Evolutionary conservation across 2,113 vertebrate genomes (phyloP).

Genomic region (Carettochelys insculpta): DNA sequence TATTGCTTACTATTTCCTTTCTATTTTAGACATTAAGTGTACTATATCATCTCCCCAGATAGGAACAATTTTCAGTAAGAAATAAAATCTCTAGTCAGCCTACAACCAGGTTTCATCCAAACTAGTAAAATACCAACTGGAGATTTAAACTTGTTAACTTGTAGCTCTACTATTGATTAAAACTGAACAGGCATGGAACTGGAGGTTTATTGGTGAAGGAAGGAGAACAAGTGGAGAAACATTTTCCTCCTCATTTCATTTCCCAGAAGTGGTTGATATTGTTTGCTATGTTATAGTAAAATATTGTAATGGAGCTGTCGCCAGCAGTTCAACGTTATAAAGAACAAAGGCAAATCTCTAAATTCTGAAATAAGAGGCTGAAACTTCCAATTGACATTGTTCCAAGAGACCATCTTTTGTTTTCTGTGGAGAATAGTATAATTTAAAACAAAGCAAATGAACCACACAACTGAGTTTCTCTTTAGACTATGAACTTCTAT

Average conservation of each 20-base stretch:
- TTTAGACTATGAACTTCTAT: background rate
- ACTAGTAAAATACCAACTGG: background rate
- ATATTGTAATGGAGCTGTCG: background rate
- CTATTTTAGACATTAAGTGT: background rate
- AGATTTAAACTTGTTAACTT: background rate
- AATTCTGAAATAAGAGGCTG: background rate
- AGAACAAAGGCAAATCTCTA: background rate
- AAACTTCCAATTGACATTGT: background rate
- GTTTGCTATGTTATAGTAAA: background rate
- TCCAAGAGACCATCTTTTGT: background rate
- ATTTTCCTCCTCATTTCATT: background rate
- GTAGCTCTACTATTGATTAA: background rate
- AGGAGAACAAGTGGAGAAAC: background rate
- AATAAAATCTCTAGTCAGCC: background rate
- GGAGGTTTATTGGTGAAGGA: background rate
- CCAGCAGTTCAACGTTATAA: background rate
- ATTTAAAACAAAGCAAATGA: background rate
- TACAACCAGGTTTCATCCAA: background rate
- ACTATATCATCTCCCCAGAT: background rate
- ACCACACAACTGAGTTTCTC: background rate
- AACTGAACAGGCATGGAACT: rapidly evolving
- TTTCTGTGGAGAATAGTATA: background rate
- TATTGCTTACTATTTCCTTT: background rate
- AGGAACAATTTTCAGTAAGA: background rate
- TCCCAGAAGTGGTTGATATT: background rate